These are phyloP conservation scores for Lamellibrachia satsuma DNA, from an alignment of 2,888 invertebrate species.

Conservation along the genomic window DNA sequence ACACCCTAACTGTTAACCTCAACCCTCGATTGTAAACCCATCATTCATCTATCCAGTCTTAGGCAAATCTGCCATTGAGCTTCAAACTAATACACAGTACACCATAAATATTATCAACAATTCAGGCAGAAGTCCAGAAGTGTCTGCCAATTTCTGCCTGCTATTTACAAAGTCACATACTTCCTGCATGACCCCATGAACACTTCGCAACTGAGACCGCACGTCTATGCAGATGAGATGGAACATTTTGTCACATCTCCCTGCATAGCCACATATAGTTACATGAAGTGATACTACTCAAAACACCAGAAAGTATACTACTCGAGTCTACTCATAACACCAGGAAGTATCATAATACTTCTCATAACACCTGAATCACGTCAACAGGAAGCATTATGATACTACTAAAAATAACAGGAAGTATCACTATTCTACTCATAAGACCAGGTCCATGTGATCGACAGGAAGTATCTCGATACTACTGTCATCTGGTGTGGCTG, in stretches of 20 bases:
- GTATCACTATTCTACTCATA: neutral
- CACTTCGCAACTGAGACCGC: neutral
- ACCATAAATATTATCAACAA: neutral
- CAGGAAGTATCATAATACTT: neutral
- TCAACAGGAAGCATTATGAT: slow-evolving; percentile 8
- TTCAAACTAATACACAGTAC: neutral
- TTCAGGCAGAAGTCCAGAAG: neutral
- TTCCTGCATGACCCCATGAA: neutral
- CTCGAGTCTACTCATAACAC: neutral
- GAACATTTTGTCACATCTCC: neutral
- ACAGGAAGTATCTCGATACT: slow-evolving; percentile 58
- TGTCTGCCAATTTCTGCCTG: neutral
- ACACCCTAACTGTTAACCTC: neutral
- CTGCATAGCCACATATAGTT: neutral
- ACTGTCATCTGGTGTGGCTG: slow-evolving; percentile 55
- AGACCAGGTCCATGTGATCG: slow-evolving; percentile 29
- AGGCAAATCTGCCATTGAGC: neutral
- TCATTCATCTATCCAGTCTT: neutral
- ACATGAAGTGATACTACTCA: neutral
- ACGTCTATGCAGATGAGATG: neutral
- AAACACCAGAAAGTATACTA: neutral
- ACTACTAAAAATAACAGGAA: neutral
- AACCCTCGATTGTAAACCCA: neutral
- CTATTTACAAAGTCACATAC: neutral
- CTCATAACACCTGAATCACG: neutral